These are phyloP conservation scores for Panagrolaimus sp. DNA, from an alignment of 1,140 invertebrate species.

Conservation along the genomic window DNA sequence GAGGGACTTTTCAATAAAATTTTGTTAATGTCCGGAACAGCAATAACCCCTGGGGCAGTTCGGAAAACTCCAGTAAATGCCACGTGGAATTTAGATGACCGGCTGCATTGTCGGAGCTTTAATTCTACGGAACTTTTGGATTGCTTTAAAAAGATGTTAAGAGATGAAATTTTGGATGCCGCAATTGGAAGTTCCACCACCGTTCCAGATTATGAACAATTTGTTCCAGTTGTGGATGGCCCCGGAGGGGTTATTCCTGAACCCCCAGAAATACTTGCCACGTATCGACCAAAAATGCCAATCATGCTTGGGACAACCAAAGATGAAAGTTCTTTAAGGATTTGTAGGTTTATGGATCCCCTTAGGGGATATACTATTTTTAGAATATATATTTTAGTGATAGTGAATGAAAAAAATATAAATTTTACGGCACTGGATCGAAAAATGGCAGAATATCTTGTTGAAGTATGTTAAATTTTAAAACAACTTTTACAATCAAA, in stretches of 20 bases:
- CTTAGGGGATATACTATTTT: neutral
- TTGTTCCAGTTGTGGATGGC: constrained; percentile 58
- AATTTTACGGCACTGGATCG: constrained; percentile 45
- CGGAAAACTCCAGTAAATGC: constrained; percentile 56
- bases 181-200: constrained; percentile 32
- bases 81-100: constrained; percentile 54
- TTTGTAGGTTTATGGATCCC: constrained; percentile 35
- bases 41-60: constrained; percentile 73
- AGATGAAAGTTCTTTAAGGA: constrained; percentile 51
- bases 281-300: constrained; percentile 51
- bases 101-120: constrained; percentile 55
- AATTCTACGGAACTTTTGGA: constrained; percentile 57
- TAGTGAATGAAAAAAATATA: constrained; percentile 54
- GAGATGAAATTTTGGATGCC: constrained; percentile 55
- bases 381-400: constrained; percentile 42
- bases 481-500: too few species aligned
- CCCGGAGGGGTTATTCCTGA: constrained; percentile 55
- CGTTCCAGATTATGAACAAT: constrained; percentile 52
- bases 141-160: constrained; percentile 57
- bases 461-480: constrained; percentile 7
- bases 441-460: constrained; percentile 47
- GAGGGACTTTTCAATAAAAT: constrained; percentile 88
- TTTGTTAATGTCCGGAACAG: constrained; percentile 87
- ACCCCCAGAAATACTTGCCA: constrained; percentile 47
- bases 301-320: constrained; percentile 53